Base-by-base conservation (phyloP, 2,113 vertebrate genomes). In the Balaeniceps rex region DNA sequence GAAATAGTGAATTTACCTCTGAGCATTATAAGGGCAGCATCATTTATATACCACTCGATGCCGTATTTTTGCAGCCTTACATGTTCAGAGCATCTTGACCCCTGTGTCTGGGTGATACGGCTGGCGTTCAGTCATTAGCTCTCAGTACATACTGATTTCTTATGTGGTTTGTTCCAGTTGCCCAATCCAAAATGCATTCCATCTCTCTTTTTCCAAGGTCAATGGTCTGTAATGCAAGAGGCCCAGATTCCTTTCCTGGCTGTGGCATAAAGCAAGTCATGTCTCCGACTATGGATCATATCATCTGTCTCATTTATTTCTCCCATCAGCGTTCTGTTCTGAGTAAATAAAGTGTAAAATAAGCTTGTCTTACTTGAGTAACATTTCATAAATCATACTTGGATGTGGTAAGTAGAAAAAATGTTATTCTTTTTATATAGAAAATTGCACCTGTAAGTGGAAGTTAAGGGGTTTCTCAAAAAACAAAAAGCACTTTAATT, bases 321-420 rank as follows among this genome's bases (percentile, higher is more conserved):
- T 88, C 42, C 68, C 47, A 75, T 93, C 83, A 92, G 83, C 83
- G 75, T 83, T 93, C 79, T 74, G 58, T 83, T 93, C 70, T 47
- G 42, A 68, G 82, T 88, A 95, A 97, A 97, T 93, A 97, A 95
- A 83, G 71, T 93, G 94, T 96, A 96, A 95, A 95, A 97, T 93
- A 95, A 86, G 71, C 64, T 70, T 86, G 93, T 88, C 87, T 88
- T 91, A 83, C 68, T 66, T 58, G 46, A 90, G 58, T 80, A 91
- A 60, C 47, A 2, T 94, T 89, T 97, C 83, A 96, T 93, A 94
- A 97, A 94, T 95, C 93, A 95, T 58, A 79, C 70, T 82, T 82
- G 61, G 0, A 0, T 54, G 42, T 63, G 40, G 84, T 84, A 87
- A 84, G 17, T 38, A 86, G 60, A 31, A 90, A 54, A 92, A 71